Percentiles rank a stretch among this genome's conserved stretches.
Conservation (phyloP, 1,140 invertebrate species). For the Nasonia longicornis region DNA sequence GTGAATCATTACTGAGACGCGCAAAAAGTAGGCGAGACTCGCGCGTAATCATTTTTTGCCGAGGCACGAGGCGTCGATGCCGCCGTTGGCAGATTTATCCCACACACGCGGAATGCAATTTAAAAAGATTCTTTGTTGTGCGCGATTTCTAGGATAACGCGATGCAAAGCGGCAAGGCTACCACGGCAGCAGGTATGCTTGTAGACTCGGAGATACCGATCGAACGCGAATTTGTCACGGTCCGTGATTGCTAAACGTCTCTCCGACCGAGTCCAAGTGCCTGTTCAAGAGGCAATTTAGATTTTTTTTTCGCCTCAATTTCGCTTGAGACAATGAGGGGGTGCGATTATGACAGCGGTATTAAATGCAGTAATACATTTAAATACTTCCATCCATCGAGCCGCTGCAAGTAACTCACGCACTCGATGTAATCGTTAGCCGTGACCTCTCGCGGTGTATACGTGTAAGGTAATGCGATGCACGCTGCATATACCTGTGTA, state of each 20-base stretch:
- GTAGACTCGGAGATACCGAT: neutral
- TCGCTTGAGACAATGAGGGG: no score
- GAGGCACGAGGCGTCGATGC: neutral
- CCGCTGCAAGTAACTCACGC: neutral
- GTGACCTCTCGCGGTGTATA: neutral
- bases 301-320: constrained; percentile 44
- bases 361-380: neutral
- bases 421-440: constrained; percentile 25
- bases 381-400: neutral
- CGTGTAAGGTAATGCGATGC: neutral
- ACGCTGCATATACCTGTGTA: neutral
- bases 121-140: neutral
- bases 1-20: neutral
- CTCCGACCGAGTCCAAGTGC: neutral
- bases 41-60: neutral
- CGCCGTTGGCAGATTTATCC: neutral
- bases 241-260: constrained; percentile 13
- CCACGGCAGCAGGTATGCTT: constrained; percentile 37
- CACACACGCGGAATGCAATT: neutral
- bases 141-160: neutral
- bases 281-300: neutral
- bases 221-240: neutral
- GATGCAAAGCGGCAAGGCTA: neutral
- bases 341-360: no score
- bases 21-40: neutral